Base-by-base conservation (phyloP, 2,797 vertebrate genomes). In the Characodon lateralis region DNA sequence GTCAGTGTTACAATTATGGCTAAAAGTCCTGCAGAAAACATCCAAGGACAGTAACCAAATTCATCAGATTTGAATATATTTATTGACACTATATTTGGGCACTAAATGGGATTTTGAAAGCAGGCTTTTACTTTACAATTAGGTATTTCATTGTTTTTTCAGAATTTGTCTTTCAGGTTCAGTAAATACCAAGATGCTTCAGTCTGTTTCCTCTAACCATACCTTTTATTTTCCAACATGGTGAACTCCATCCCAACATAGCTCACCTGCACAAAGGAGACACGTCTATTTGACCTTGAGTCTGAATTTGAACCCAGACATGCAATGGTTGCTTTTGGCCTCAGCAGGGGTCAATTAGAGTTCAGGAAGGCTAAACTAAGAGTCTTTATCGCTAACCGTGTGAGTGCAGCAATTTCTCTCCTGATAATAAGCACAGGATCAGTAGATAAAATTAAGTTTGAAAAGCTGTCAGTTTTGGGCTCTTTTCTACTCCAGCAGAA, bases 401-500 rank as follows among this genome's bases (percentile, higher is more conserved):
- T 74, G 69, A 71, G 79, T 13, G 74, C 26, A 56, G 74, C 61
- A 72, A 71, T 80, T 86, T 28, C 71, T 85, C 78, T 51, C 35
- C 73, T 78, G 58, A 81, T 88, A 75, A 86, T 80, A 26, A 89
- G 63, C 35, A 35, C 35, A 35, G 72, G 78, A 73, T 85, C 85
- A 81, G 86, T 46, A 58, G 85, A 87, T 87, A 80, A 92, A 91
- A 92, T 92, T 26, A 90, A 88, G 90, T 86, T 89, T 83, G 85
- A 87, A 86, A 92, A 90, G 74, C 88, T 88, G 90, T 92, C 92
- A 87, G 87, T 71, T 78, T 50, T 63, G 74, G 58, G 73, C 88
- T 95, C 91, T 93, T 95, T 89, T 86, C 78, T 93, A 93, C 94
- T 94, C 94, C 77, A 84, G 84, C 72, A 26, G 83, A 89, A 85